Conservation (phyloP, 2,888 invertebrate genomes). For the Epistrophe grossulariae region DNA sequence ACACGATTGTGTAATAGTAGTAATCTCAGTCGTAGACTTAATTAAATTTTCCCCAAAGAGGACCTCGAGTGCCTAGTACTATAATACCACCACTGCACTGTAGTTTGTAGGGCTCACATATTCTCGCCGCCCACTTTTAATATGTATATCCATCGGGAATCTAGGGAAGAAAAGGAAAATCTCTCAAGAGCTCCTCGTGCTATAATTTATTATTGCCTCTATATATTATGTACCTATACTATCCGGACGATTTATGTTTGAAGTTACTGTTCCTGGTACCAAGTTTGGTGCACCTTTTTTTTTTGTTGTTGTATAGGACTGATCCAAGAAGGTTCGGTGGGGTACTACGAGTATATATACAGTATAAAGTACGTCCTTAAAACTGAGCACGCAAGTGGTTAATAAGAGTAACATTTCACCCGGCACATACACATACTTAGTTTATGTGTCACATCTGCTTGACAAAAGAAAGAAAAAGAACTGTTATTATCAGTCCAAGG, state of each 20-base stretch:
- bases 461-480: slow-evolving; percentile 27
- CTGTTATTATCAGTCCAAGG: slow-evolving; percentile 40
- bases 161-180: slow-evolving; percentile 37
- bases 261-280: slow-evolving; percentile 45
- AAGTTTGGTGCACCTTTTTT: background rate
- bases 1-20: slow-evolving; percentile 56
- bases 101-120: background rate
- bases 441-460: slow-evolving; percentile 13
- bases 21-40: slow-evolving; percentile 72
- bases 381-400: slow-evolving; percentile 59
- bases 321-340: background rate
- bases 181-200: slow-evolving; percentile 52
- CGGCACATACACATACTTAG: slow-evolving; percentile 13
- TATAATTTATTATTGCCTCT: slow-evolving; percentile 66
- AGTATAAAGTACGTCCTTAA: slow-evolving; percentile 13
- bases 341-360: background rate
- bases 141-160: slow-evolving; percentile 1
- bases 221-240: slow-evolving; percentile 10
- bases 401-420: slow-evolving; percentile 50
- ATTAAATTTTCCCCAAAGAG: slow-evolving; percentile 65
- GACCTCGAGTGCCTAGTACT: slow-evolving; percentile 23
- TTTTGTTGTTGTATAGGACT: background rate
- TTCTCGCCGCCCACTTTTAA: background rate
- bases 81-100: background rate
- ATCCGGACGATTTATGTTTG: slow-evolving; percentile 65